Conservation (phyloP, 2,888 invertebrate genomes). For the Acanthacorydalis orientalis region DNA sequence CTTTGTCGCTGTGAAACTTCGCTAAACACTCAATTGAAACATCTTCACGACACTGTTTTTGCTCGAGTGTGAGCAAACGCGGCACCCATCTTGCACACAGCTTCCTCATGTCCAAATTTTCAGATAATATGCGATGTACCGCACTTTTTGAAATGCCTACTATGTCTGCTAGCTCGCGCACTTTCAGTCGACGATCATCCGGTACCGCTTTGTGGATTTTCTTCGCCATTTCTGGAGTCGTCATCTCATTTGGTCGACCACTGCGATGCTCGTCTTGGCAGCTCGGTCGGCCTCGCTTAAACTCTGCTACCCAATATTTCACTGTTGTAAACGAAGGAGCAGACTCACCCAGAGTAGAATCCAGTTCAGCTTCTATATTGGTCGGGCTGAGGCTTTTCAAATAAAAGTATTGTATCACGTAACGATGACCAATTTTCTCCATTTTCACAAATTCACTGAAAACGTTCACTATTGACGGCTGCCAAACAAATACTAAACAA, state of each 20-base stretch:
- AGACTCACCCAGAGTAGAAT: constrained; percentile 12
- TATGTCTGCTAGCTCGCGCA: neutral
- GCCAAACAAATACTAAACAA: constrained; percentile 1
- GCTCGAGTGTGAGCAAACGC: constrained; percentile 11
- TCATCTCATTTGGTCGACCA: constrained; percentile 9
- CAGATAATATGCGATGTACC: constrained; percentile 5
- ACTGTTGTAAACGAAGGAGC: constrained; percentile 10
- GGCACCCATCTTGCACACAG: constrained; percentile 14
- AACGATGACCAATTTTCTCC: constrained; percentile 2
- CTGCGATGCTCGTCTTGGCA: neutral
- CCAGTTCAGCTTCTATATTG: constrained; percentile 13
- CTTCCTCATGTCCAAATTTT: constrained; percentile 13
- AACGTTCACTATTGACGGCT: constrained; percentile 2
- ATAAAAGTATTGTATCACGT: constrained; percentile 9
- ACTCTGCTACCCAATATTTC: constrained; percentile 8
- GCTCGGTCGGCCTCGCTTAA: constrained; percentile 8
- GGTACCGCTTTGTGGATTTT: constrained; percentile 11
- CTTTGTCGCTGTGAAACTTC: constrained; percentile 9
- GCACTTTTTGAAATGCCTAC: constrained; percentile 2
- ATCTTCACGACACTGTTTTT: constrained; percentile 9
- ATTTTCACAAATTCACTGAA: constrained; percentile 7
- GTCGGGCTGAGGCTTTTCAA: constrained; percentile 10
- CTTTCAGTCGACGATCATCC: constrained; percentile 1
- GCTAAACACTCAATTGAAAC: constrained; percentile 8
- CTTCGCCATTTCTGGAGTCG: constrained; percentile 4